Conservation (phyloP, 1,140 invertebrate species). For the Lamellibrachia luymesi region DNA sequence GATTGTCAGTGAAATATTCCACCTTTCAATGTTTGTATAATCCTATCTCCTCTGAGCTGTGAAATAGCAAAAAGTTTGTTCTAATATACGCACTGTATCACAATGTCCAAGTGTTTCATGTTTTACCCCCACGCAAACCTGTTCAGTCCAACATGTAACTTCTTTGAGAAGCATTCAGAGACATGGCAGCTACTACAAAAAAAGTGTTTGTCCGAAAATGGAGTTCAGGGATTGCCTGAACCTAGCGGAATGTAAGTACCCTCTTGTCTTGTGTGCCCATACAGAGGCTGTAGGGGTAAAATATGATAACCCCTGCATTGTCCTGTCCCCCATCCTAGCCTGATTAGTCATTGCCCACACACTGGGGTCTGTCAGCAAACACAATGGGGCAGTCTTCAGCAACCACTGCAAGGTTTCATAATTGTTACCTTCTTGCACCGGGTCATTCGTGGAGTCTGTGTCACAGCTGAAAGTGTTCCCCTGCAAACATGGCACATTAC, state of each 20-base stretch:
- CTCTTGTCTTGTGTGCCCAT: background rate
- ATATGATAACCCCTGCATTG: background rate
- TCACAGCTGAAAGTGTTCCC: background rate
- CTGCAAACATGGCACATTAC: background rate
- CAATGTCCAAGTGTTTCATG: background rate
- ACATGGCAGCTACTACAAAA: background rate
- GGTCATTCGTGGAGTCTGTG: background rate
- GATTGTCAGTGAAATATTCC: background rate
- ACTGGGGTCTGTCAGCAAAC: background rate
- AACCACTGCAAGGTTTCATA: background rate
- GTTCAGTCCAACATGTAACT: background rate
- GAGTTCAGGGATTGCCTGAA: background rate
- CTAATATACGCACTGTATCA: background rate
- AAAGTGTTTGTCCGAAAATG: slow-evolving; percentile 1
- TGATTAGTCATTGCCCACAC: background rate
- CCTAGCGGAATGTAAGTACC: background rate
- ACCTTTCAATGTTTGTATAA: background rate
- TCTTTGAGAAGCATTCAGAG: too few relatives aligned
- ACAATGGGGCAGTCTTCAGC: background rate
- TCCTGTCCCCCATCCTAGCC: background rate
- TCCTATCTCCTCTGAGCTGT: background rate
- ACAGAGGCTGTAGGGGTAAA: background rate
- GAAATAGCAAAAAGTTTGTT: background rate
- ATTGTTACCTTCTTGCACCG: background rate
- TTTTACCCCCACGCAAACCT: background rate